Evolutionary conservation across 2,113 vertebrate species (phyloP).

Genomic region (Psettodes erumei): DNA sequence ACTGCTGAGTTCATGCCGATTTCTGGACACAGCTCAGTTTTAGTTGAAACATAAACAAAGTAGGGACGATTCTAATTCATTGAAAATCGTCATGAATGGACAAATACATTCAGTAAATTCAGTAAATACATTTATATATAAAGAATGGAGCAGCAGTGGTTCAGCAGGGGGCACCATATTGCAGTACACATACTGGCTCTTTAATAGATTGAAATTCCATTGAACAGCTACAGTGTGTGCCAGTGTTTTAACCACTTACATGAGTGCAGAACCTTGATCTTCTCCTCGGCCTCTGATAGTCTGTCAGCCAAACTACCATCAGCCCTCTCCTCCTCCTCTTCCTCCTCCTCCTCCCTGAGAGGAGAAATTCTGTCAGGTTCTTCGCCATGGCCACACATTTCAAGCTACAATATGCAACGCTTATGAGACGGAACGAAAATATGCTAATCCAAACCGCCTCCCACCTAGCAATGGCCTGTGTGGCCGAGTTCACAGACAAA

Average conservation of each 20-base stretch:
- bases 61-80: neutral
- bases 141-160: conserved; percentile 16
- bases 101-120: conserved; percentile 4
- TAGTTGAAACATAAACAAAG: neutral
- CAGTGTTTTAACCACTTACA: conserved; percentile 80
- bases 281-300: conserved; percentile 94
- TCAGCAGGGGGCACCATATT: conserved; percentile 44
- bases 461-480: neutral
- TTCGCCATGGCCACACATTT: conserved; percentile 17
- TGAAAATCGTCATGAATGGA: neutral
- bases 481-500: neutral
- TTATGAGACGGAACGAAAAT: neutral
- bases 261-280: conserved; percentile 94
- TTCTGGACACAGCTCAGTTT: conserved; percentile 3
- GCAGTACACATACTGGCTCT: neutral
- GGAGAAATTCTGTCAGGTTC: conserved; percentile 37
- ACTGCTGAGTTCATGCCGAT: neutral
- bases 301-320: conserved; percentile 88
- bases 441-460: conserved; percentile 13
- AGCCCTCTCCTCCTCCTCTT: conserved; percentile 85
- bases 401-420: conserved; percentile 15
- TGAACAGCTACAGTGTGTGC: conserved; percentile 33
- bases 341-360: conserved; percentile 88
- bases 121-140: neutral
- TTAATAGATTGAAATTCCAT: conserved; percentile 39